Evolutionary conservation across 2,888 invertebrate species (phyloP), one percentile per base, ranked within the genome.

Genomic region (Ennomos fuscantarius): DNA sequence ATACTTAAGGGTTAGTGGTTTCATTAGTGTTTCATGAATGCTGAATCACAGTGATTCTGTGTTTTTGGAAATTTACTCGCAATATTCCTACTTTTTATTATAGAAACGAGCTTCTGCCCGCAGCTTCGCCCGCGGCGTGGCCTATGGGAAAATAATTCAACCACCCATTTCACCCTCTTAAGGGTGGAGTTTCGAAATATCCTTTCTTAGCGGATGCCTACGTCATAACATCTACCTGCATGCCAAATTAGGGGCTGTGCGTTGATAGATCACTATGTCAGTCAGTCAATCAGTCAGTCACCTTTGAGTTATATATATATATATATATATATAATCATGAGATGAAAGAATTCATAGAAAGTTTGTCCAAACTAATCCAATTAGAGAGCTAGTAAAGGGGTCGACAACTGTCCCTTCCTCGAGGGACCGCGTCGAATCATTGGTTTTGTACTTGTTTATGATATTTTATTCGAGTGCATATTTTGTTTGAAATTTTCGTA

Each of bases 361-460:
- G 79, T 86, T 86, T 79, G 24, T 72, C 78, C 73, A 76, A 87
- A 87, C 85, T 86, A 87, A 88, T 87, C 84, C 84, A 87, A 87
- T 87, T 86, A 87, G 78, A 71, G 70, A 59, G 65, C 63, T 62
- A 68, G 67, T 65, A 65, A 42, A 57, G 55, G 55, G 65, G 65
- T 56, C 56, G 61, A 61, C 60, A 68, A 68, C 65, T 70, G 67
- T 60, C 66, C 68, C 50, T 65, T 65, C 65, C 66, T 63, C 64
- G 39, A 9, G 63, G 63, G 65, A 53, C 53, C 42, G 54, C 39
- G 50, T 47, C 52, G 54, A 49, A 65, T 62, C 50, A 43, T 60
- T 67, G 65, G 68, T 66, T 74, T 73, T 69, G 66, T 74, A 66
- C 60, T 69, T 69, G 65, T 60, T 70, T 57, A 65, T 65, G 64